Percentiles rank a stretch among this genome's conserved stretches.
Evolutionary conservation across 2,888 invertebrate species (phyloP).

Genomic region (Cheiracanthium punctorium): DNA sequence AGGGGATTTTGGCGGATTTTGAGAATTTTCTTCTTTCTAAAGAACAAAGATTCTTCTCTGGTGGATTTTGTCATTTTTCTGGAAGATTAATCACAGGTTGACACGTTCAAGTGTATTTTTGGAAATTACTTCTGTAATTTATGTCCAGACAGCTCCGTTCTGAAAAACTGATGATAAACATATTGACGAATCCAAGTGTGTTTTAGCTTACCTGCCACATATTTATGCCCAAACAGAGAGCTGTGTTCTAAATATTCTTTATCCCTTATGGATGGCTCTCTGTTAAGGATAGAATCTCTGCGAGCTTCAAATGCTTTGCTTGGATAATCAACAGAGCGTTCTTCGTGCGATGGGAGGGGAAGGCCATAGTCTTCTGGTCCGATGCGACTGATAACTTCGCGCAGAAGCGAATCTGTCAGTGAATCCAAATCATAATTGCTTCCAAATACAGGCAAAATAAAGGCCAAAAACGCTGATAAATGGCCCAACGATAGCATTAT

Average conservation of each 20-base stretch:
- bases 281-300: conserved; percentile 50
- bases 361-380: conserved; percentile 83
- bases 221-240: conserved; percentile 83
- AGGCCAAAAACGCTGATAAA: conserved; percentile 6
- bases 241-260: conserved; percentile 92
- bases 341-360: conserved; percentile 78
- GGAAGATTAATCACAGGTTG: too few species aligned
- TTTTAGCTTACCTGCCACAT: conserved; percentile 76
- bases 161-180: too few species aligned
- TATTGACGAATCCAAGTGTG: too few species aligned
- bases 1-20: too few species aligned
- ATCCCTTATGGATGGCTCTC: conserved; percentile 81
- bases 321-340: conserved; percentile 19
- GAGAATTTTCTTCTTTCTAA: too few species aligned
- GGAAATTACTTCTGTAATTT: too few species aligned
- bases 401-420: conserved; percentile 83
- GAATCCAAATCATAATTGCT: conserved; percentile 46
- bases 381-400: conserved; percentile 87
- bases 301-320: conserved; percentile 39
- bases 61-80: too few species aligned
- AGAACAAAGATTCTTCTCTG: too few species aligned
- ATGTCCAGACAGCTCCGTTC: too few species aligned
- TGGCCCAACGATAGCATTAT: not conserved
- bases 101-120: too few species aligned
- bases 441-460: conserved; percentile 30